Conservation (phyloP, 2,888 invertebrate species). For the Cynaeus angustus region DNA sequence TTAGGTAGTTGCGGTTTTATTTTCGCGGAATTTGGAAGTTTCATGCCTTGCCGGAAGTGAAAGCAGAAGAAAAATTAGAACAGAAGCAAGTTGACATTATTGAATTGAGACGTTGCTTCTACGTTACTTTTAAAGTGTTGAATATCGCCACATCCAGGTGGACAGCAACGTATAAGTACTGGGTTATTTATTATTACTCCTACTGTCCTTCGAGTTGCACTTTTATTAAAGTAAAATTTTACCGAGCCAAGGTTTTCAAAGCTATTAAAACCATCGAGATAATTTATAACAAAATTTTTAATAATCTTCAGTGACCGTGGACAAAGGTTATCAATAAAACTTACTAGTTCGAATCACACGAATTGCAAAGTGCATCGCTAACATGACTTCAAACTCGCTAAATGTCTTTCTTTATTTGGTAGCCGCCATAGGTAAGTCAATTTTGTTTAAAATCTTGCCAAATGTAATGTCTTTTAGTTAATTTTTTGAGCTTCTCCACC, state of each 20-base stretch:
- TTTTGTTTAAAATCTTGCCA: too few species aligned
- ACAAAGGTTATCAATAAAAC: too few species aligned
- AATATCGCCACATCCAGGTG: slow-evolving; percentile 69
- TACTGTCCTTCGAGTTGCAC: too few species aligned
- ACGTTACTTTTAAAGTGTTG: slow-evolving; percentile 65
- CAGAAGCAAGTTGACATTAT: slow-evolving; percentile 55
- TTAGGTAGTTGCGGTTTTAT: slow-evolving; percentile 66
- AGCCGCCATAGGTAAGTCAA: neutral
- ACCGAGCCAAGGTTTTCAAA: too few species aligned
- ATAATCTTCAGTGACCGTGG: too few species aligned
- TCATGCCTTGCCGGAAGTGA: slow-evolving; percentile 72
- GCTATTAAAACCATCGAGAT: too few species aligned
- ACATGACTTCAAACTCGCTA: neutral
- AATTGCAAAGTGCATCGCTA: too few species aligned
- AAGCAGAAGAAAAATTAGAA: slow-evolving; percentile 71
- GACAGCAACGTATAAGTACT: slow-evolving; percentile 69
- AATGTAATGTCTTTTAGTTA: too few species aligned
- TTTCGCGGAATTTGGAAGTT: slow-evolving; percentile 66
- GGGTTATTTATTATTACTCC: too few species aligned
- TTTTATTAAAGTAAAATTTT: too few species aligned
- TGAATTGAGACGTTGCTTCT: slow-evolving; percentile 51
- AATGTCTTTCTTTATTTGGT: slow-evolving; percentile 5
- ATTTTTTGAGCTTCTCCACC: slow-evolving; percentile 45
- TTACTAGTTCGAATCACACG: too few species aligned
- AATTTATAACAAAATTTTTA: too few species aligned